A percentile compares a stretch with the other conserved stretches of the same genome.
phyloP scores from a whole-genome alignment of 2,797 vertebrate species.

The Oreochromis mossambicus region DNA sequence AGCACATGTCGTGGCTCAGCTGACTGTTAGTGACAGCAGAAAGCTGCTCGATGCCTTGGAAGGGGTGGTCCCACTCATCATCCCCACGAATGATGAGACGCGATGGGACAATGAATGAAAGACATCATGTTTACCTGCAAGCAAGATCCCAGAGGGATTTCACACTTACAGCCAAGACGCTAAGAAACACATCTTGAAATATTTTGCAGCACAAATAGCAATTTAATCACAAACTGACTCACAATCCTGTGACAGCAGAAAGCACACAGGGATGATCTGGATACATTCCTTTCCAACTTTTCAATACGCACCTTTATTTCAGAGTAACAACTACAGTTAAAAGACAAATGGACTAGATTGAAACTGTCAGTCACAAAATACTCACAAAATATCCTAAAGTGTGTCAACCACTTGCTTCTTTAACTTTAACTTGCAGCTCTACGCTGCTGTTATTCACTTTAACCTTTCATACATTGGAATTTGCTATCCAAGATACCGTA shows the following conservation, averaged over 20 bases:
- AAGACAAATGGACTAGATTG: not conserved
- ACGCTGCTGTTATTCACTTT: not conserved
- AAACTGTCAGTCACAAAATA: not conserved
- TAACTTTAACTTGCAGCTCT: not conserved
- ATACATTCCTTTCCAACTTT: not conserved
- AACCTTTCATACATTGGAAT: not conserved
- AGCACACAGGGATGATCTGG: not conserved
- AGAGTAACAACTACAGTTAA: not conserved
- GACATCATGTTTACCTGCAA: conserved; percentile 87
- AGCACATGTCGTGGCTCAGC: conserved; percentile 76
- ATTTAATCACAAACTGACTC: not conserved
- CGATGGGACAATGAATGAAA: conserved; percentile 89
- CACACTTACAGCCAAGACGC: not conserved
- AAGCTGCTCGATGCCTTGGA: conserved; percentile 94
- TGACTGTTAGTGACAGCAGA: conserved; percentile 90
- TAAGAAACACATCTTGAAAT: not conserved
- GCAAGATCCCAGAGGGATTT: not conserved
- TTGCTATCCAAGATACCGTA: not conserved
- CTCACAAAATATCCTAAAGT: not conserved
- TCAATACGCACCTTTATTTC: not conserved
- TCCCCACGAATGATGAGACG: conserved; percentile 87
- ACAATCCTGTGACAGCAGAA: not conserved
- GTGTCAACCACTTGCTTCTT: not conserved
- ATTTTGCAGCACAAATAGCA: not conserved
- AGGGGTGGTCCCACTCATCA: conserved; percentile 89